These are phyloP conservation scores for Limnephilus rhombicus DNA, from an alignment of 2,888 invertebrate genomes.

Conservation along the genomic window DNA sequence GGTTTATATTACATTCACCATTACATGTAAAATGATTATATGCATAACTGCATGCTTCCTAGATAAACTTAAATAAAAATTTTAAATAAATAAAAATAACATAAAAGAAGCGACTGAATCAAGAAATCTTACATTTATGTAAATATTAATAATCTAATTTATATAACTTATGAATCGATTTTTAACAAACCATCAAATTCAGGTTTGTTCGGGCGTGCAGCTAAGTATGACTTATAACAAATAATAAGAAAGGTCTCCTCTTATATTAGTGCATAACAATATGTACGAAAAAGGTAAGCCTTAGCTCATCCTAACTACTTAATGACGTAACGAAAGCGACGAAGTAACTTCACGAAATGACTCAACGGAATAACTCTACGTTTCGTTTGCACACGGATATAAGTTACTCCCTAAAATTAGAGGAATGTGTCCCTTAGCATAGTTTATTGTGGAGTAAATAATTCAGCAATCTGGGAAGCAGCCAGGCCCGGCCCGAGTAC, in stretches of 20 bases:
- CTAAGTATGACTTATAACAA: not conserved
- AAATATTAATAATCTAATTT: too few relatives aligned
- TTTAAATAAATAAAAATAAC: too few relatives aligned
- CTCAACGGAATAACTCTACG: not conserved
- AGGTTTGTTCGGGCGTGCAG: not conserved
- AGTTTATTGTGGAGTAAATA: constrained; percentile 1
- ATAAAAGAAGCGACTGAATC: too few relatives aligned
- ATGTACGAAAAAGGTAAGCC: not conserved
- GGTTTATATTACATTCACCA: too few relatives aligned
- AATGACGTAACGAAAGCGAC: not conserved
- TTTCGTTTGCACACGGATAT: not conserved
- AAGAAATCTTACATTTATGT: too few relatives aligned
- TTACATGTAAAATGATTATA: too few relatives aligned
- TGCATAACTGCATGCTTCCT: too few relatives aligned
- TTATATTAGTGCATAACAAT: not conserved
- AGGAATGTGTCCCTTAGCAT: constrained; percentile 1
- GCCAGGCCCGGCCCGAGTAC: not conserved
- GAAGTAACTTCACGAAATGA: not conserved
- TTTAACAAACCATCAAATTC: not conserved
- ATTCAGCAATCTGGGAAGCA: not conserved
- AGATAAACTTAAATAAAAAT: too few relatives aligned
- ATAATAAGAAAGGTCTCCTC: not conserved
- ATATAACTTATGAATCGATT: not conserved
- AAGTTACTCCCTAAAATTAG: not conserved
- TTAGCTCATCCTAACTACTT: not conserved